Percentiles rank a stretch among this genome's conserved stretches.
Evolutionary conservation across 1,140 invertebrate genomes (phyloP).

Genomic region (Copidosoma floridanum): DNA sequence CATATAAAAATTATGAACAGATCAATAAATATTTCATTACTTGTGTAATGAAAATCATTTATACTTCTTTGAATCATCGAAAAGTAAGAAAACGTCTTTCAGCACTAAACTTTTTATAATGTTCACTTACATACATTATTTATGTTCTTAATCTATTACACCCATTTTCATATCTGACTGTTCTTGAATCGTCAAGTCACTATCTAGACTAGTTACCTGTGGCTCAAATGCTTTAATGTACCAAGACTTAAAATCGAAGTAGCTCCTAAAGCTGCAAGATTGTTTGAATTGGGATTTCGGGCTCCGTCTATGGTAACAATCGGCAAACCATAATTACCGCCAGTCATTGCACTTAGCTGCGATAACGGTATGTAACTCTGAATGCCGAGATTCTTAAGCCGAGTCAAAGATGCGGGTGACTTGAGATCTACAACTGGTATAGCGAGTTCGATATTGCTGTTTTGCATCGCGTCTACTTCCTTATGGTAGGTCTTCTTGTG

Average conservation of each 20-base stretch:
- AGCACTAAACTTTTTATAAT: too few species aligned
- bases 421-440: slow-evolving; percentile 73
- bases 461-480: slow-evolving; percentile 47
- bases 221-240: slow-evolving; percentile 64
- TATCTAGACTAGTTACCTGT: slow-evolving; percentile 54
- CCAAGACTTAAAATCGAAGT: slow-evolving; percentile 69
- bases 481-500: slow-evolving; percentile 72
- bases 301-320: slow-evolving; percentile 69
- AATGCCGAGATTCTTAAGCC: slow-evolving; percentile 67
- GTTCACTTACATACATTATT: too few species aligned
- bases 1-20: too few species aligned
- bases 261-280: slow-evolving; percentile 65
- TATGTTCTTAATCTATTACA: too few species aligned
- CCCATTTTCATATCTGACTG: too few species aligned
- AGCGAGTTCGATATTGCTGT: slow-evolving; percentile 61
- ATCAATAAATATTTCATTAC: too few species aligned
- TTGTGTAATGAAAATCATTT: too few species aligned
- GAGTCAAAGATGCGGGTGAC: slow-evolving; percentile 62
- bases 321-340: slow-evolving; percentile 69
- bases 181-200: too few species aligned
- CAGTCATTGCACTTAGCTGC: slow-evolving; percentile 61
- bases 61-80: too few species aligned
- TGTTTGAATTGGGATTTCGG: slow-evolving; percentile 61
- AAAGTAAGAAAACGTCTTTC: too few species aligned
- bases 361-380: slow-evolving; percentile 72